These are phyloP conservation scores for Tragelaphus strepsiceros DNA, from an alignment of 2,113 vertebrate species.

Conservation along the genomic window DNA sequence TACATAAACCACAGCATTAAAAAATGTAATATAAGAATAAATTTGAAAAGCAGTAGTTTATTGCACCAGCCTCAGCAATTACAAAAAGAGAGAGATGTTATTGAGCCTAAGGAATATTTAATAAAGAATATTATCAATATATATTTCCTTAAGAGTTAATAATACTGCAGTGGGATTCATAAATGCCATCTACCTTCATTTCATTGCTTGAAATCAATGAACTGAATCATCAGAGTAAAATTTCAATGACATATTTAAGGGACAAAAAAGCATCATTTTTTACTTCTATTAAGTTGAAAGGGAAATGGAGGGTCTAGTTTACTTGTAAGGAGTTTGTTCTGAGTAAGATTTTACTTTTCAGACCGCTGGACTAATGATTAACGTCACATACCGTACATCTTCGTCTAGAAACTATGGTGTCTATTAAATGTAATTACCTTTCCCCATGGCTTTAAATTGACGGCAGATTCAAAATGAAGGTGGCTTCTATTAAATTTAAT, in stretches of 20 bases:
- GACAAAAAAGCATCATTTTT: slow-evolving; percentile 65
- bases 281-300: slow-evolving; percentile 59
- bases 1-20: slow-evolving; percentile 71
- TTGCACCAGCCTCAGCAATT: slow-evolving; percentile 68
- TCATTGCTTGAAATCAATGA: slow-evolving; percentile 77
- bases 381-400: slow-evolving; percentile 69
- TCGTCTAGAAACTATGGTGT: slow-evolving; percentile 59
- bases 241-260: slow-evolving; percentile 76
- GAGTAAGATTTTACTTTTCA: slow-evolving; percentile 71
- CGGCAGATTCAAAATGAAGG: slow-evolving; percentile 75
- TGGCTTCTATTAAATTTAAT: slow-evolving; percentile 78
- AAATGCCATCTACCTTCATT: slow-evolving; percentile 66
- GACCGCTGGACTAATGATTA: slow-evolving; percentile 64
- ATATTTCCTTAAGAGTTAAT: slow-evolving; percentile 76
- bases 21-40: slow-evolving; percentile 48
- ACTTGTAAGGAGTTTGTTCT: slow-evolving; percentile 58
- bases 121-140: slow-evolving; percentile 77
- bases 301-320: slow-evolving; percentile 41
- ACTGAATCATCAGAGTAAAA: slow-evolving; percentile 72
- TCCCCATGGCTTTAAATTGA: slow-evolving; percentile 75
- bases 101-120: slow-evolving; percentile 70
- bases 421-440: slow-evolving; percentile 78
- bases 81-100: slow-evolving; percentile 70
- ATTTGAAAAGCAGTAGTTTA: slow-evolving; percentile 59
- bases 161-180: slow-evolving; percentile 68